Base-by-base conservation (phyloP, 2,113 vertebrate species). In the Tautogolabrus adspersus region DNA sequence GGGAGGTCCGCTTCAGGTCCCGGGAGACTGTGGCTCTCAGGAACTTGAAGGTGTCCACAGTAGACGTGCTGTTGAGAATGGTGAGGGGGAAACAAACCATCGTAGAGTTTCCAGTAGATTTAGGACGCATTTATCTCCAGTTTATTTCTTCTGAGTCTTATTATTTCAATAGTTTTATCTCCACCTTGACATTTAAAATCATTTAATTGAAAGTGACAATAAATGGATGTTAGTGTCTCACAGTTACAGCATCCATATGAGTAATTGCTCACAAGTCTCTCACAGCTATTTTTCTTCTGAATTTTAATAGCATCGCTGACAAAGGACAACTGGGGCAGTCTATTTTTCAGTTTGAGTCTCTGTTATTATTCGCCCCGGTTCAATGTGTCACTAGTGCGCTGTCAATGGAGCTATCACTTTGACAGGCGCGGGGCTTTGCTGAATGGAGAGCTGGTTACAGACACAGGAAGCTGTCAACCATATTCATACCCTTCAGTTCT, bases 361-460 rank as follows among this genome's bases (percentile, higher is more conserved):
- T 85, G 81, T 83, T 82, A 78, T 86, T 89, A 68, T 87, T 75
- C 71, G 23, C 67, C 60, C 70, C 42, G 12, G 87, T 87, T 84
- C 84, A 86, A 66, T 52, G 75, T 87, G 84, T 79, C 87, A 76
- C 61, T 42, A 62, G 80, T 40, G 75, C 37, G 85, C 63, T 80
- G 87, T 89, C 83, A 77, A 73, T 78, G 80, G 81, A 88, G 83
- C 82, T 79, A 84, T 89, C 84, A 72, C 62, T 63, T n/a, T 71
- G 75, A 82, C 87, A 55, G 61, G 66, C 70, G 76, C 1, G 34
- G 66, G 72, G 69, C 63, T 84, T 66, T 72, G 58, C 54, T 64
- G 78, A 83, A 75, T 44, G 47, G 61, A 72, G 72, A 1, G 26
- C 58, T 72, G 68, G 26, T 77, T 74, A 84, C 68, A 81, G 62